These are phyloP conservation scores for Rhopalosiphum maidis DNA, from an alignment of 1,140 invertebrate genomes.

Conservation along the genomic window DNA sequence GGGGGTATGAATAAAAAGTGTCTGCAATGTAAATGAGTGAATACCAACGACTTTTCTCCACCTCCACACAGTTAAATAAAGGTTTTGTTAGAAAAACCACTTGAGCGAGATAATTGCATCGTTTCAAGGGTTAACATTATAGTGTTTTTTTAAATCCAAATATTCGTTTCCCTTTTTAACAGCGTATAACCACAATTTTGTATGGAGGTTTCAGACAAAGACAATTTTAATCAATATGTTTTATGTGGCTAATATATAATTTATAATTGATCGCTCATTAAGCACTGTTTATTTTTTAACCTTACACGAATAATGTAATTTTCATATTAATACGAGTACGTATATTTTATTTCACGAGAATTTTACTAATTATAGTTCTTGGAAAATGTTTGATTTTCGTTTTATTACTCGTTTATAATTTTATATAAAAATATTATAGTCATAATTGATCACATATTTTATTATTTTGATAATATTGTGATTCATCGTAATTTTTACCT, in stretches of 20 bases:
- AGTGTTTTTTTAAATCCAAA: background rate
- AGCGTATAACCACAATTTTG: background rate
- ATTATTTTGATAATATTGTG: background rate
- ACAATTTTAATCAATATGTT: background rate
- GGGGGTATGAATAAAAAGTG: background rate
- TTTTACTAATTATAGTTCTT: background rate
- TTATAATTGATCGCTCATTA: no score
- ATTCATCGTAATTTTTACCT: background rate
- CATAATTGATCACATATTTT: background rate
- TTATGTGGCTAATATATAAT: background rate
- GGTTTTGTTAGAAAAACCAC: slow-evolving; percentile 17
- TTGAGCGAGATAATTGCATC: slow-evolving; percentile 1
- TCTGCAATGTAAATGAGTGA: slow-evolving; percentile 14
- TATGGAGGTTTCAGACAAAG: background rate
- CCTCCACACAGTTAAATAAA: background rate
- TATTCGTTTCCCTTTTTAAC: background rate
- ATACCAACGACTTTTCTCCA: background rate
- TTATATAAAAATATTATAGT: background rate
- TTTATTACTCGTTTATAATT: background rate
- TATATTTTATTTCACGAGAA: background rate
- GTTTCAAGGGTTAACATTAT: slow-evolving; percentile 16
- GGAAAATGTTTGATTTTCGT: background rate
- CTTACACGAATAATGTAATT: background rate
- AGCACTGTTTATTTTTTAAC: background rate
- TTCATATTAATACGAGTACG: background rate